Evolutionary conservation across 2,888 invertebrate species (phyloP), one percentile per base, ranked within the genome.

Genomic region (Embidobia sp.): DNA sequence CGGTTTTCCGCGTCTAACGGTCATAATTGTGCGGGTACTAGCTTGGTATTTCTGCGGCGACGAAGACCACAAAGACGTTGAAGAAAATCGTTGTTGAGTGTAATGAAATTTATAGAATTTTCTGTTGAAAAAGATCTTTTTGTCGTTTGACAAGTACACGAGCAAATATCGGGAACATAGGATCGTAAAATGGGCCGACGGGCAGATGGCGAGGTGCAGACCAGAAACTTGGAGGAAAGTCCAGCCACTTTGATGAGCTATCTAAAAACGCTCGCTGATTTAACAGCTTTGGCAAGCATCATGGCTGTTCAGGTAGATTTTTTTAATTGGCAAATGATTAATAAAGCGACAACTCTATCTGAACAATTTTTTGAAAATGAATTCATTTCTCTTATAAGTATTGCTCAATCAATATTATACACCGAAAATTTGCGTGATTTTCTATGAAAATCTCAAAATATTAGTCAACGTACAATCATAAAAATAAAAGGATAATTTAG

Each of bases 241-340:
- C 69, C 82, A 57, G 75, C 79, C 8, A 86, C 83, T 70, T 83
- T 84, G 69, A 81, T 85, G 44, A 82, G 79, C 67, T 85, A 85
- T 74, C 76, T 87, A 49, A 82, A 80, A 77, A 84, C 86, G 11
- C 78, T 87, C 46, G 86, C 86, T 46, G 87, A 87, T 64, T 80
- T 87, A 40, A 82, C 85, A 2, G 86, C 85, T 59, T 81, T 87
- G 81, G 87, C 87, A 19, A 85, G 86, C 72, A 85, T 87, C 49
- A 78, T 87, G 77, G 86, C 85, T 7, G 80, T 86, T 42, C 86
- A 87, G 87, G 87, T 87, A 87, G 10, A 27, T 33, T 3, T n/a
- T 53, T 22, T 40, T 2, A 10, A 6, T 35, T 51, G 11, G 29
- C 11, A 42, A 5, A 46, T n/a, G n/a, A n/a, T n/a, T n/a, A n/a